A percentile compares a stretch with the other conserved stretches of the same genome.
These are phyloP conservation scores for Mimumesa dahlbomi DNA, from an alignment of 2,888 invertebrate species.

Conservation along the genomic window DNA sequence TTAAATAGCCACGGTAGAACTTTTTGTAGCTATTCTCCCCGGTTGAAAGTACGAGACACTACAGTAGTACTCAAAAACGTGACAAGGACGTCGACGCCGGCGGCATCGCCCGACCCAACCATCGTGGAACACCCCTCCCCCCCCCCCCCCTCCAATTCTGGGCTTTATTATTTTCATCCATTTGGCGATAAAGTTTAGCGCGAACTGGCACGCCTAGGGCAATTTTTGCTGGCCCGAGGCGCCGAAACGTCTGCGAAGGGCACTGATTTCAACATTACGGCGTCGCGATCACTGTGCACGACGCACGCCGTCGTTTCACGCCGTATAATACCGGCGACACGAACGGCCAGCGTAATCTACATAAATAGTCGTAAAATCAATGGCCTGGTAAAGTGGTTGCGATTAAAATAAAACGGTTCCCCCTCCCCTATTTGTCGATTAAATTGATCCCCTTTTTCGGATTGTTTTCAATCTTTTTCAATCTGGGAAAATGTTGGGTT, in stretches of 20 bases:
- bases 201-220: constrained; percentile 13
- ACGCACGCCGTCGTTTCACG: background rate
- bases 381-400: constrained; percentile 55
- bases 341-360: constrained; percentile 49
- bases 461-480: background rate
- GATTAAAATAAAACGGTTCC: constrained; percentile 56
- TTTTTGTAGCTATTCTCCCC: no score
- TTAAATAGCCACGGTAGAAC: no score
- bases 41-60: no score
- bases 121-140: background rate
- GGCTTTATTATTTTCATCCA: constrained; percentile 22
- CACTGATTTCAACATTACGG: constrained; percentile 9
- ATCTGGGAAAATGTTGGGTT: no score
- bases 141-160: constrained; percentile 6
- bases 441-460: constrained; percentile 25
- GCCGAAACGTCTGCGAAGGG: constrained; percentile 18
- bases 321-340: background rate
- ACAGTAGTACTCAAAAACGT: no score
- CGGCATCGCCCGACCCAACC: no score
- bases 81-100: no score
- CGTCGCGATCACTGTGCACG: background rate
- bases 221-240: constrained; percentile 12
- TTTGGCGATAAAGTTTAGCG: constrained; percentile 25
- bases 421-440: no score
- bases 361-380: constrained; percentile 66